These are phyloP conservation scores for Theocolax elegans DNA, from an alignment of 1,140 invertebrate genomes.

Conservation along the genomic window DNA sequence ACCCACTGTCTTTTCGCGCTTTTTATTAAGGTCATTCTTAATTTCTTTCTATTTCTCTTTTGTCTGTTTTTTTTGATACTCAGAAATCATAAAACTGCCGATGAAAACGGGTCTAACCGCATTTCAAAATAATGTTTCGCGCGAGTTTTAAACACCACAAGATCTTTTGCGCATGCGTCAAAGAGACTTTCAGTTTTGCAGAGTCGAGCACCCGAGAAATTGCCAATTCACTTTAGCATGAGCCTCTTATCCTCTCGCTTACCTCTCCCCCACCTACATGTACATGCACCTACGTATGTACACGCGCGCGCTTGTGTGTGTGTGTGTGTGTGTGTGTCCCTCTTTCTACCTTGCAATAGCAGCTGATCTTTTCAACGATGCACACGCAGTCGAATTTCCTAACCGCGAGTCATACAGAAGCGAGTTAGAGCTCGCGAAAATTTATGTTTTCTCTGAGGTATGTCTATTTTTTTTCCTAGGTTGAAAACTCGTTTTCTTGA, in stretches of 20 bases:
- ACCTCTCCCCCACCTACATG: background rate
- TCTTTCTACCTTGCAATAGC: too few species aligned
- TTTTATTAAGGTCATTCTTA: conserved; percentile 18
- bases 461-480: background rate
- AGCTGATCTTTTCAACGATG: background rate
- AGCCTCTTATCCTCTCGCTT: background rate
- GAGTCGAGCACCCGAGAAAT: background rate
- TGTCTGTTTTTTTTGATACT: background rate
- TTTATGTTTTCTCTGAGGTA: conserved; percentile 4
- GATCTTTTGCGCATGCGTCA: background rate
- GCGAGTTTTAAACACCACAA: background rate
- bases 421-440: background rate
- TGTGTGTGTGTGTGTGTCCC: too few species aligned
- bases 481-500: conserved; percentile 16
- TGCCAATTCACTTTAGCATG: conserved; percentile 25
- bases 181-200: background rate
- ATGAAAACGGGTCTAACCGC: conserved; percentile 8
- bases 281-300: background rate
- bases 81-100: background rate
- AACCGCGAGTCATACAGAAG: background rate
- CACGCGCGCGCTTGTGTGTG: too few species aligned
- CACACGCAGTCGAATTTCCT: conserved; percentile 4
- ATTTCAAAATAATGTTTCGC: conserved; percentile 20
- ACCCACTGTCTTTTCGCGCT: background rate
- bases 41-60: too few species aligned